Evolutionary conservation across 2,888 invertebrate genomes (phyloP).

Genomic region (Operophtera brumata): DNA sequence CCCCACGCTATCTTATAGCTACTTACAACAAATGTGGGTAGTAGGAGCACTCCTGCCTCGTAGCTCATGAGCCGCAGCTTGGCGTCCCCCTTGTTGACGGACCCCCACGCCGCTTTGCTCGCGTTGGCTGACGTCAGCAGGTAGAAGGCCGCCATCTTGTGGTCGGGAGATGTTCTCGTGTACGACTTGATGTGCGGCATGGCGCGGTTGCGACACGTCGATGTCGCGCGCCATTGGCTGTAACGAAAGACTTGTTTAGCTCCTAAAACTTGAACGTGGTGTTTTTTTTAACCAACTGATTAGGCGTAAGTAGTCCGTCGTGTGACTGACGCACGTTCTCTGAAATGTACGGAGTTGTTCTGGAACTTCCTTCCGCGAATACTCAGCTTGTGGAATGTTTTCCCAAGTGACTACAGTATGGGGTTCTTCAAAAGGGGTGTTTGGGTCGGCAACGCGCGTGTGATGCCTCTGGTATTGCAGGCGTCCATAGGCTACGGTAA

Average conservation of each 20-base stretch:
- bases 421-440: too few species aligned
- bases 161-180: slow-evolving; percentile 86
- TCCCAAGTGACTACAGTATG: too few species aligned
- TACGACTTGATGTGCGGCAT: slow-evolving; percentile 98
- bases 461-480: too few species aligned
- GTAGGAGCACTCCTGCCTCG: slow-evolving; percentile 93
- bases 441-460: too few species aligned
- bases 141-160: slow-evolving; percentile 88
- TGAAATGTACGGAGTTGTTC: too few species aligned
- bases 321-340: not conserved
- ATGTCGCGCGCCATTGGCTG: slow-evolving; percentile 92
- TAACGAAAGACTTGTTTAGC: not conserved
- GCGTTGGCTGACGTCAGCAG: slow-evolving; percentile 95
- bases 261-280: too few species aligned
- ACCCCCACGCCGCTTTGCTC: slow-evolving; percentile 72
- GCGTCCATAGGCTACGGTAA: too few species aligned
- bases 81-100: slow-evolving; percentile 79
- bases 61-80: slow-evolving; percentile 89
- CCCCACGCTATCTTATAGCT: slow-evolving; percentile 19
- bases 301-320: too few species aligned
- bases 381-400: too few species aligned
- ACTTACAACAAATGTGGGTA: slow-evolving; percentile 90
- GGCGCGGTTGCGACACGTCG: slow-evolving; percentile 85
- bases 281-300: too few species aligned
- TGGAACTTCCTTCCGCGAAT: too few species aligned